Percentiles rank a stretch among this genome's conserved stretches.
Evolutionary conservation across 2,797 vertebrate genomes (phyloP).

Genomic region (Xenentodon cancila): DNA sequence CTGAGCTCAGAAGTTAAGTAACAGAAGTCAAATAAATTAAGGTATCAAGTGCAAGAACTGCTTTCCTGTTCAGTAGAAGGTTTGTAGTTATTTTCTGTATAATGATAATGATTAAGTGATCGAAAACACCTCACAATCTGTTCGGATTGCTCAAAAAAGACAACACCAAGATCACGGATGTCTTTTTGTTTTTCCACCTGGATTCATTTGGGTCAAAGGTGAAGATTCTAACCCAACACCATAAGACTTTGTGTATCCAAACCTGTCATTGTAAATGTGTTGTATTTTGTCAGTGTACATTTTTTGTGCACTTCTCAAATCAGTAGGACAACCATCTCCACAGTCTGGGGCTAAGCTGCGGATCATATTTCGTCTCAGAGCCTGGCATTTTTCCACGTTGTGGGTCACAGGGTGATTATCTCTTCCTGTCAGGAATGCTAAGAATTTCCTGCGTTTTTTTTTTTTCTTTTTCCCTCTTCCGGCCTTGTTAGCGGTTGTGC

Average conservation of each 20-base stretch:
- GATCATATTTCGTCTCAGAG: constrained; percentile 64
- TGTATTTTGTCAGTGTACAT: constrained; percentile 25
- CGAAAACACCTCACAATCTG: background rate
- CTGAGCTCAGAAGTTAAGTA: too few species aligned
- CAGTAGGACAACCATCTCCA: constrained; percentile 50
- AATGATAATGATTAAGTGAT: background rate
- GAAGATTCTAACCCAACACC: too few species aligned
- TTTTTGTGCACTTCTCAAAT: constrained; percentile 37
- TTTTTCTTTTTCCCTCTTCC: constrained; percentile 73
- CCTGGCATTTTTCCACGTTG: constrained; percentile 65
- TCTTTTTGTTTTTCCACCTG: too few species aligned
- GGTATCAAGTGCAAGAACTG: too few species aligned
- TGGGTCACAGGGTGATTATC: constrained; percentile 82
- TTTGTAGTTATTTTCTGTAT: background rate
- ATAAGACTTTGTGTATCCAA: constrained; percentile 5
- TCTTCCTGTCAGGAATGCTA: constrained; percentile 86
- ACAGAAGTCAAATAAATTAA: too few species aligned
- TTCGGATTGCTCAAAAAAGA: too few species aligned
- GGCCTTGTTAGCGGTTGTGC: constrained; percentile 68
- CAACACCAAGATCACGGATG: too few species aligned
- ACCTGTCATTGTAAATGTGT: constrained; percentile 31
- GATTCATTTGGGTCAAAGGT: too few species aligned
- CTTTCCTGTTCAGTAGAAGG: background rate
- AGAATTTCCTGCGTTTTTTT: constrained; percentile 84
- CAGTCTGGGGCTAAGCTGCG: constrained; percentile 48